Evolutionary conservation across 2,113 vertebrate genomes (phyloP).

Genomic region (Callochromis pleurospilus): DNA sequence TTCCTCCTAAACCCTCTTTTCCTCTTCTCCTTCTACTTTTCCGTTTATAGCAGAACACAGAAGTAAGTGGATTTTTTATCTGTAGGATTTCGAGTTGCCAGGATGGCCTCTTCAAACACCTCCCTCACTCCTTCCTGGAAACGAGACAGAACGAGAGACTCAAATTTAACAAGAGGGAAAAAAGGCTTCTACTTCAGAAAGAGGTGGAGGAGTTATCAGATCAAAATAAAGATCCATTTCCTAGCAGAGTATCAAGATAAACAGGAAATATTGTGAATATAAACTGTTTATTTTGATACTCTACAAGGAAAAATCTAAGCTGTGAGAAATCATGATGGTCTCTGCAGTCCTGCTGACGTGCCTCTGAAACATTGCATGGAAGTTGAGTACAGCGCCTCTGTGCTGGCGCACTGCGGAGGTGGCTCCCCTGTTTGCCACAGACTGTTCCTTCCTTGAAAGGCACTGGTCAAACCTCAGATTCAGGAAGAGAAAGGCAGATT

Average conservation of each 20-base stretch:
- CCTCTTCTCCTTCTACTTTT: neutral
- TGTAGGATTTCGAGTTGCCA: slow-evolving; percentile 65
- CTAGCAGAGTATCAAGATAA: neutral
- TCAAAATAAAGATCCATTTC: neutral
- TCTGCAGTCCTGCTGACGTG: neutral
- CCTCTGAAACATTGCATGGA: neutral
- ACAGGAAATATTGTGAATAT: neutral
- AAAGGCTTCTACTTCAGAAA: neutral
- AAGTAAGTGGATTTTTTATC: slow-evolving; percentile 65
- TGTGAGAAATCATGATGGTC: neutral
- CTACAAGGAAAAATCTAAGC: neutral
- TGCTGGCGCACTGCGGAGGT: accelerated
- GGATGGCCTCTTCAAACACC: slow-evolving; percentile 72
- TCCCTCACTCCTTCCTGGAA: slow-evolving; percentile 66
- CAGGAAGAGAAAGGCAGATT: neutral
- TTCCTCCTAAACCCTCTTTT: neutral
- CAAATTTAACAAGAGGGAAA: neutral
- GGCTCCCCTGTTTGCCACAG: neutral
- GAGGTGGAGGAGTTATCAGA: neutral
- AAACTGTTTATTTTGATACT: neutral
- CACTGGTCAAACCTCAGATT: neutral
- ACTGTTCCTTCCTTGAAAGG: neutral
- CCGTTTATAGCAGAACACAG: slow-evolving; percentile 64
- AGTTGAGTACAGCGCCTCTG: neutral
- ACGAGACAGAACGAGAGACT: neutral